Conservation (phyloP, 2,797 vertebrate species). For the Onychomys arenicola region DNA sequence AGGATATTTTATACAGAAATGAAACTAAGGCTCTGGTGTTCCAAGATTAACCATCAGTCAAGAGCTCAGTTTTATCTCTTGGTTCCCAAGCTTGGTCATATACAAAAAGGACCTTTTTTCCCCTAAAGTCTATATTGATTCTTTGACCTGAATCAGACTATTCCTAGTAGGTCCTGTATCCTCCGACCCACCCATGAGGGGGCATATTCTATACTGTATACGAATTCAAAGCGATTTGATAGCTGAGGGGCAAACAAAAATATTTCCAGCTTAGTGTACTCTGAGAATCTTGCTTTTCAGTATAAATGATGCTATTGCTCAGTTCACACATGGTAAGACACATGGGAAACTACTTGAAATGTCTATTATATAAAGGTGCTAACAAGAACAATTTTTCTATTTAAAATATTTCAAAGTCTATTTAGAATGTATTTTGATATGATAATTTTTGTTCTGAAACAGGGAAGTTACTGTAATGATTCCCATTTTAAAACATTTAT, state of each 20-base stretch:
- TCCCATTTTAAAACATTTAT: slow-evolving; percentile 59
- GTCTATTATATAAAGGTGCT: slow-evolving; percentile 5
- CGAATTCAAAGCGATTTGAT: slow-evolving; percentile 57
- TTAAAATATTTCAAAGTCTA: slow-evolving; percentile 8
- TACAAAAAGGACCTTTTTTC: background rate
- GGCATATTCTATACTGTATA: slow-evolving; percentile 17
- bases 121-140: slow-evolving; percentile 2
- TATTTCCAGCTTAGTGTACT: background rate
- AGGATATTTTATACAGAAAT: background rate
- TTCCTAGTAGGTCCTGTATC: background rate
- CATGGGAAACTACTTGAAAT: background rate
- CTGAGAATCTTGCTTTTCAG: background rate
- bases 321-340: background rate
- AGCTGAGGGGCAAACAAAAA: background rate
- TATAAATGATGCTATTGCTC: background rate
- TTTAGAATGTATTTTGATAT: slow-evolving; percentile 43
- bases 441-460: slow-evolving; percentile 50
- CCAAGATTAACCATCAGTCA: background rate
- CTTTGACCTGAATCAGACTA: slow-evolving; percentile 32
- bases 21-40: background rate
- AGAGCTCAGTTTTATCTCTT: slow-evolving; percentile 32
- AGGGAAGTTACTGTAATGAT: slow-evolving; percentile 31
- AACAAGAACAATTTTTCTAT: slow-evolving; percentile 5
- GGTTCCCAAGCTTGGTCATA: background rate
- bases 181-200: background rate